Base-by-base conservation (phyloP, 2,888 invertebrate genomes). In the Gordius sp. region DNA sequence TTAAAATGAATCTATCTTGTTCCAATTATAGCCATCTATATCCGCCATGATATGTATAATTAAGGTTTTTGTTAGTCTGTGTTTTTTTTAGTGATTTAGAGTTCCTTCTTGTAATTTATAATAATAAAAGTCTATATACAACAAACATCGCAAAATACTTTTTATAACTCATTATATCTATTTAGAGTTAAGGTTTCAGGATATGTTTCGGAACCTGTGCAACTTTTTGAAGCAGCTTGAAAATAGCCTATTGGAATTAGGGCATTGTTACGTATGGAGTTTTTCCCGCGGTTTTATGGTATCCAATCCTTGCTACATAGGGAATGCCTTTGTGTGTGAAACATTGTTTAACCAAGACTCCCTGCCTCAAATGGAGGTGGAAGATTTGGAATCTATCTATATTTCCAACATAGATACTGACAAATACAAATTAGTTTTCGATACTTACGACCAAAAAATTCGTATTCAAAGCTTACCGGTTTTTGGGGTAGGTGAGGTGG, bases 251-350 rank as follows among this genome's bases (percentile, higher is more conserved):
- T 20, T 47, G 23, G 47, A 47, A 20, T 4, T 47, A 4, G 47
- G 47, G 16, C 47, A 47, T 20, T n/a, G 16, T 23, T 47, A 47
- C 23, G 47, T 47, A 23, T 47, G 47, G 47, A 47, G 47, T 20
- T 47, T 47, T 47, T 47, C 47, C 47, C 8, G 20, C n/a, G 47
- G 47, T 23, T 47, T n/a, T 47, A 4, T 47, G 23, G 47, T 47
- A 8, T 47, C 47, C 16, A 47, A 47, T 47, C 47, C 47, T n/a
- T 47, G 4, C 20, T 47, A n/a, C 47, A 23, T 47, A 4, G 47
- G 47, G 47, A 47, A 13, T 8, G 20, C 16, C 20, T 20, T 47
- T 4, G 47, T 47, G 4, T 47, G 47, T 20, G 47, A 20, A 20
- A 47, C 47, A 8, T 23, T 47, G 16, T 18, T 47, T n/a, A 18